These are phyloP conservation scores for Odocoileus virginianus DNA, from an alignment of 2,113 vertebrate genomes.

Conservation along the genomic window DNA sequence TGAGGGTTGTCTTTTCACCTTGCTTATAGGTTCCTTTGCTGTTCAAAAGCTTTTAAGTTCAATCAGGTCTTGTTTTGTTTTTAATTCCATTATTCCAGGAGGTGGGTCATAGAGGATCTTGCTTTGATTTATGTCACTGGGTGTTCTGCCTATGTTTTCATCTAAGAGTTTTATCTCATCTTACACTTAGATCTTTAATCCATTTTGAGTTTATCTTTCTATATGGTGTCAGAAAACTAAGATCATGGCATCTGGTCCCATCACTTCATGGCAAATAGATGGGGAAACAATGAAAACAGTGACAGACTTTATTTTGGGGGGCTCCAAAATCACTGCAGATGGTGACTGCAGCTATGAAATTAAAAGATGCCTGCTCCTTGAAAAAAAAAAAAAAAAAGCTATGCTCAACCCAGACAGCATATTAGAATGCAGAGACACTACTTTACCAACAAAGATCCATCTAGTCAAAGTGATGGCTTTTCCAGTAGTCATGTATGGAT, in stretches of 20 bases:
- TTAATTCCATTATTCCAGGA: background rate
- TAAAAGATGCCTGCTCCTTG: background rate
- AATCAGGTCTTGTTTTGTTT: background rate
- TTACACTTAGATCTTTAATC: background rate
- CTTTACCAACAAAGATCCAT: background rate
- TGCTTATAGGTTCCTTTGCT: background rate
- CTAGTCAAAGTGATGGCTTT: background rate
- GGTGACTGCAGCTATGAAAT: background rate
- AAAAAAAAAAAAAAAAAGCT: background rate
- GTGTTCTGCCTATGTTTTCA: background rate
- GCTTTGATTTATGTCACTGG: background rate
- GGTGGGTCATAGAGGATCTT: background rate
- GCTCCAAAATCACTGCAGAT: background rate
- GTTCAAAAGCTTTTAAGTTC: background rate
- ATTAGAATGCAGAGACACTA: background rate
- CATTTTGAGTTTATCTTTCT: background rate
- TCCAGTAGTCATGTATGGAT: background rate
- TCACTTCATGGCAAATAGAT: background rate
- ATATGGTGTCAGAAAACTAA: background rate
- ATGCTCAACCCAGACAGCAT: background rate
- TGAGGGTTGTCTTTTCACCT: background rate
- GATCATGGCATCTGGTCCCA: background rate
- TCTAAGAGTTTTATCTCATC: background rate
- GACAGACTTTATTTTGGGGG: background rate
- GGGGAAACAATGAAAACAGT: background rate